Conservation (phyloP, 2,888 invertebrate genomes). For the Atrina japonica region DNA sequence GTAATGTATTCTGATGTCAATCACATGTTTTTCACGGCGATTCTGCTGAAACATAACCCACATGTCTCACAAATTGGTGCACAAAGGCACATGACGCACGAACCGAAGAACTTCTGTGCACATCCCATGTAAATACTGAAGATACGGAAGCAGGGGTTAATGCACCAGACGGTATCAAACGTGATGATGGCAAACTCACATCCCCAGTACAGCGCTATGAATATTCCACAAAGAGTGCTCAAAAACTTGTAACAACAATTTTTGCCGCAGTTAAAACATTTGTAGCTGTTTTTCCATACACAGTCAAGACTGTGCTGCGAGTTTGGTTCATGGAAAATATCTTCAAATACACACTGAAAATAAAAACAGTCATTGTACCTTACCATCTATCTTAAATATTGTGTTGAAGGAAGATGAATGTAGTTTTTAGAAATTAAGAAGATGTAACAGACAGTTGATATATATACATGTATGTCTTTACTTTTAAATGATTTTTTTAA, state of each 20-base stretch:
- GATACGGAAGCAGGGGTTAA: constrained; percentile 84
- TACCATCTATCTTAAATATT: too few species aligned
- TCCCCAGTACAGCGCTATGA: constrained; percentile 84
- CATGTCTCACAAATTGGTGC: constrained; percentile 86
- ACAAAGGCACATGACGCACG: constrained; percentile 81
- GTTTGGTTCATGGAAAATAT: too few species aligned
- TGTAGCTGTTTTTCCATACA: constrained; percentile 86
- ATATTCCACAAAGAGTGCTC: constrained; percentile 85
- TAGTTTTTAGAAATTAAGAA: too few species aligned
- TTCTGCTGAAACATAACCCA: constrained; percentile 66
- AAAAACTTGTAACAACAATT: constrained; percentile 87
- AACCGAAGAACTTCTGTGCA: constrained; percentile 79
- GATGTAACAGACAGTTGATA: too few species aligned
- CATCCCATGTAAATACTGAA: constrained; percentile 84
- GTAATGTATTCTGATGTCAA: too few species aligned
- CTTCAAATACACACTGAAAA: too few species aligned
- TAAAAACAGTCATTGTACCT: too few species aligned
- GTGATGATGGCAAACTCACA: constrained; percentile 82
- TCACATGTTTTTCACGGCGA: constrained; percentile 48
- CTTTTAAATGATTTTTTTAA: too few species aligned
- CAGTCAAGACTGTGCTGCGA: constrained; percentile 85
- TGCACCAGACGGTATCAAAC: constrained; percentile 86
- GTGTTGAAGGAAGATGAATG: too few species aligned
- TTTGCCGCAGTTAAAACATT: constrained; percentile 85
- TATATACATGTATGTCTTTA: too few species aligned